Conservation (phyloP, 2,797 vertebrate species). For the Peromyscus aztecus region DNA sequence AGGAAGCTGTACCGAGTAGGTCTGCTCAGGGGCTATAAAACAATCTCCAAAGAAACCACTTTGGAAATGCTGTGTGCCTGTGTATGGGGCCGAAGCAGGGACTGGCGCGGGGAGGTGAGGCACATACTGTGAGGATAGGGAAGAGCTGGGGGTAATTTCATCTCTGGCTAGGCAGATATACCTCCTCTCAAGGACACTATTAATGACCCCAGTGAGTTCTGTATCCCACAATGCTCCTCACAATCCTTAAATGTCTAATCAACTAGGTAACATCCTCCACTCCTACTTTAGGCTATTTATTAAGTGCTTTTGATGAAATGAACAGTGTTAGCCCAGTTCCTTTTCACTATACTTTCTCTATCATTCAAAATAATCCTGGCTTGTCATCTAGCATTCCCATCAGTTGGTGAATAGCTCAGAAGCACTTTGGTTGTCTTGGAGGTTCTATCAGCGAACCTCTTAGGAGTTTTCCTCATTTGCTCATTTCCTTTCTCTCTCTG, state of each 20-base stretch:
- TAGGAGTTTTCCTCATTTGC: constrained; percentile 70
- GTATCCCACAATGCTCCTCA: neutral
- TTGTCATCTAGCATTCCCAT: neutral
- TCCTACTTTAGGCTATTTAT: neutral
- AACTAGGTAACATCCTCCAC: neutral
- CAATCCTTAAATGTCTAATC: neutral
- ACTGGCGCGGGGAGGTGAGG: neutral
- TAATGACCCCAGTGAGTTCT: neutral
- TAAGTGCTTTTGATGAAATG: neutral
- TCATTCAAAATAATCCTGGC: constrained; percentile 19
- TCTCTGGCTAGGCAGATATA: neutral
- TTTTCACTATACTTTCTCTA: neutral
- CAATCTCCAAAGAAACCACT: fast-evolving
- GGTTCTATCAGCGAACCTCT: constrained; percentile 47
- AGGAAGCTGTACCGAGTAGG: neutral
- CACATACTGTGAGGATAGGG: fast-evolving
- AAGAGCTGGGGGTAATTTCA: neutral
- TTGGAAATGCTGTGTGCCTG: neutral
- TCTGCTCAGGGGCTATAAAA: neutral
- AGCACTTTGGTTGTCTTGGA: neutral
- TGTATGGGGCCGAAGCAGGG: neutral
- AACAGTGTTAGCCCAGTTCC: neutral
- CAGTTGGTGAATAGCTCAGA: neutral
- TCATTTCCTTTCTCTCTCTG: constrained; percentile 80
- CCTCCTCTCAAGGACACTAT: neutral